Conservation (phyloP, 2,797 vertebrate species). For the Trachurus trachurus region DNA sequence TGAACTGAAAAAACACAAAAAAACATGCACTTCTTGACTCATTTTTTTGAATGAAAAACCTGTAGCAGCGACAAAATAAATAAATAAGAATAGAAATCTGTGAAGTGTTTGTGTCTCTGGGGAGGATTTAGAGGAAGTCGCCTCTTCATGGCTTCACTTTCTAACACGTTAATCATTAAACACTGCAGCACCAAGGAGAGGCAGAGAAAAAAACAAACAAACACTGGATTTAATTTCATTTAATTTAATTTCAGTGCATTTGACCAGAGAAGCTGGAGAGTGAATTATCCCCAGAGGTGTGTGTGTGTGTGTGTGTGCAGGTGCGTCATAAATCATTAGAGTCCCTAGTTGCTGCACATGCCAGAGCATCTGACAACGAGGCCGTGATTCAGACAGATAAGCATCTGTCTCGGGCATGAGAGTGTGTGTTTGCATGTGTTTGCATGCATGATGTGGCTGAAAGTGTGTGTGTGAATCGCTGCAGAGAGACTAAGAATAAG, state of each 20-base stretch:
- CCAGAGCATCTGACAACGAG: constrained; percentile 27
- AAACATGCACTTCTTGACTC: neutral
- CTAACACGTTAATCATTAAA: constrained; percentile 45
- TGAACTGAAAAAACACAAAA: neutral
- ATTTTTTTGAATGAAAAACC: neutral
- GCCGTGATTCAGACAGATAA: constrained; percentile 51
- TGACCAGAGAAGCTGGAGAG: neutral
- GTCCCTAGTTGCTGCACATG: neutral
- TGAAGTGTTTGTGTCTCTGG: constrained; percentile 18
- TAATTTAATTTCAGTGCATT: neutral
- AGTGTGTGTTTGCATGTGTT: constrained; percentile 6
- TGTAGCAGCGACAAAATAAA: neutral
- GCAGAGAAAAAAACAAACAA: neutral
- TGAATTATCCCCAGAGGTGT: constrained; percentile 14
- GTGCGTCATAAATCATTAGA: constrained; percentile 54
- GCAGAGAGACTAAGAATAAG: neutral
- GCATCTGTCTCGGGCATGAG: constrained; percentile 44
- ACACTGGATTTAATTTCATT: constrained; percentile 5
- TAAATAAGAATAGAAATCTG: neutral
- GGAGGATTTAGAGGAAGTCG: constrained; percentile 16
- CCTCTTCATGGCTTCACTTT: constrained; percentile 28
- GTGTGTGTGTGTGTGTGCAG: constrained; percentile 30
- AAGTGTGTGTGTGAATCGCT: neutral
- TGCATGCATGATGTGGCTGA: constrained; percentile 17
- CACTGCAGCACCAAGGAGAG: constrained; percentile 1